Conservation (phyloP, 1,140 invertebrate species). For the Nephotettix cincticeps region DNA sequence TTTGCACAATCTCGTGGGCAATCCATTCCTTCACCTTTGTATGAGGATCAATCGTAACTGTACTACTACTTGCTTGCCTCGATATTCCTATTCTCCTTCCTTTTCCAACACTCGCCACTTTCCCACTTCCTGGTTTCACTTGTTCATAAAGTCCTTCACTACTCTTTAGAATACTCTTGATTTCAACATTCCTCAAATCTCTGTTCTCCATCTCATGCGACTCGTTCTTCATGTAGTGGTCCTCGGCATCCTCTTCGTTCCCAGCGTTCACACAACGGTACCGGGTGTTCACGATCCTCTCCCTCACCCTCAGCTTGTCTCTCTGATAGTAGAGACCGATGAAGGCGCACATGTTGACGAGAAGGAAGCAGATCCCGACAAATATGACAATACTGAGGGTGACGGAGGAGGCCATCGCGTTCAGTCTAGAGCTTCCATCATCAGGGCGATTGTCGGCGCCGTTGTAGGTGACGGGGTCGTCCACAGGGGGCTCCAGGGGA, state of each 20-base stretch:
- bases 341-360: constrained; percentile 79
- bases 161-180: constrained; percentile 56
- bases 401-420: constrained; percentile 36
- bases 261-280: constrained; percentile 46
- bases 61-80: constrained; percentile 71
- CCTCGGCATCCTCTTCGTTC: constrained; percentile 36
- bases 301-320: constrained; percentile 56
- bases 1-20: constrained; percentile 61
- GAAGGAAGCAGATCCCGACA: constrained; percentile 73
- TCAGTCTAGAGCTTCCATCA: not conserved
- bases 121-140: constrained; percentile 44
- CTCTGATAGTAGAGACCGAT: constrained; percentile 75
- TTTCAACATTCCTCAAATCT: constrained; percentile 48
- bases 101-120: constrained; percentile 48
- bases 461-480: not conserved
- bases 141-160: constrained; percentile 59
- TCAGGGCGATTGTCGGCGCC: not conserved
- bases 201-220: constrained; percentile 46
- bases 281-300: constrained; percentile 44
- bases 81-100: constrained; percentile 64
- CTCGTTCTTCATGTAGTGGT: constrained; percentile 38
- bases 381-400: constrained; percentile 70
- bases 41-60: constrained; percentile 68
- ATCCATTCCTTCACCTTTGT: constrained; percentile 86
- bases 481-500: not conserved